Evolutionary conservation across 2,888 invertebrate genomes (phyloP).

Genomic region (Lysandra bellargus): DNA sequence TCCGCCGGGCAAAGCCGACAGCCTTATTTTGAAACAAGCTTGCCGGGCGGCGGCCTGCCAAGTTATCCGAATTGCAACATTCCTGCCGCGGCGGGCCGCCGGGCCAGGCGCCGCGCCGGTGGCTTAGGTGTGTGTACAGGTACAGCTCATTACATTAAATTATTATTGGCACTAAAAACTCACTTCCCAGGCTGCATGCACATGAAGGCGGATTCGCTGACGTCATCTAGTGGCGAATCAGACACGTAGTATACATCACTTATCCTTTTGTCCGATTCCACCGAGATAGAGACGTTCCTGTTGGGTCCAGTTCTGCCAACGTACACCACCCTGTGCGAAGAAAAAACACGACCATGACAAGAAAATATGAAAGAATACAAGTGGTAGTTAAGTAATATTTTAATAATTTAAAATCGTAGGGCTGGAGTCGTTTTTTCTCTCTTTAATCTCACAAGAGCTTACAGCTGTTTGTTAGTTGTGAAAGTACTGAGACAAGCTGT

Average conservation of each 20-base stretch:
- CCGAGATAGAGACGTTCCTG: slow-evolving; percentile 66
- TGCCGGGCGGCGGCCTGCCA: too few relatives aligned
- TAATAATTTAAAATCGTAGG: too few relatives aligned
- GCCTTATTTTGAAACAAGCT: too few relatives aligned
- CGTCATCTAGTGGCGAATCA: slow-evolving; percentile 60
- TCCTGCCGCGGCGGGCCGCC: too few relatives aligned
- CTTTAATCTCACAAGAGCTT: neutral
- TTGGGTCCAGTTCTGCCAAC: slow-evolving; percentile 67
- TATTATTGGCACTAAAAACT: slow-evolving; percentile 38
- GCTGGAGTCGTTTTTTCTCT: too few relatives aligned
- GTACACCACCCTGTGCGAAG: slow-evolving; percentile 63
- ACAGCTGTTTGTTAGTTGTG: neutral
- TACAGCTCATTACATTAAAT: too few relatives aligned
- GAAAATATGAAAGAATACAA: too few relatives aligned
- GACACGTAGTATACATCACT: slow-evolving; percentile 80
- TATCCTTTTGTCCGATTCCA: slow-evolving; percentile 67
- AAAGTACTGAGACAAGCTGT: neutral
- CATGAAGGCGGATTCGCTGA: slow-evolving; percentile 82
- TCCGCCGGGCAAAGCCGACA: too few relatives aligned
- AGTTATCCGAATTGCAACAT: too few relatives aligned
- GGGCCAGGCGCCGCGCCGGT: too few relatives aligned
- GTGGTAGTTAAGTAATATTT: too few relatives aligned
- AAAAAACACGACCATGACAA: neutral
- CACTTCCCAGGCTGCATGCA: slow-evolving; percentile 81
- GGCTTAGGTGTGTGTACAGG: too few relatives aligned